Evolutionary conservation across 1,140 invertebrate genomes (phyloP).

Genomic region (Carposina sasakii): DNA sequence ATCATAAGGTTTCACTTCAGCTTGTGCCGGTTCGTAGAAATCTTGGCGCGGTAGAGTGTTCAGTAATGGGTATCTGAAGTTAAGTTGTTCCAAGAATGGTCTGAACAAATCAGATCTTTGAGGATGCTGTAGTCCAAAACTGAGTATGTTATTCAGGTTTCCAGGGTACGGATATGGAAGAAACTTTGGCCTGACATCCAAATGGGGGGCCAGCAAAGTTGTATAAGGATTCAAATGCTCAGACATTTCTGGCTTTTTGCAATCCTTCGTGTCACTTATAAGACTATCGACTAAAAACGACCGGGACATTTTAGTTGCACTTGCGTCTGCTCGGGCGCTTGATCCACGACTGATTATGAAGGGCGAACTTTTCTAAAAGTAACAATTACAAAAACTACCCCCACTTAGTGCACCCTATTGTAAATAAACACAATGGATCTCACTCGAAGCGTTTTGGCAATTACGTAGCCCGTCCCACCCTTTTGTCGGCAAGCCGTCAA

Average conservation of each 20-base stretch:
- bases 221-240: conserved; percentile 53
- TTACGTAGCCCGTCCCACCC: conserved; percentile 68
- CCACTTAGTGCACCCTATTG: conserved; percentile 65
- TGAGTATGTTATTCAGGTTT: conserved; percentile 76
- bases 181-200: conserved; percentile 65
- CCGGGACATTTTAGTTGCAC: conserved; percentile 76
- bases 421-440: conserved; percentile 66
- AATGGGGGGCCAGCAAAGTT: conserved; percentile 40
- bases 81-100: conserved; percentile 59
- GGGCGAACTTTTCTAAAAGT: conserved; percentile 50
- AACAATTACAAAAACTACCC: conserved; percentile 71
- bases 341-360: conserved; percentile 41
- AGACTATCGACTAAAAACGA: conserved; percentile 84
- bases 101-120: conserved; percentile 64
- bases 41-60: conserved; percentile 53
- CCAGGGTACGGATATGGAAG: conserved; percentile 75
- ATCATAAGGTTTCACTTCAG: conserved; percentile 36
- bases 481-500: conserved; percentile 63
- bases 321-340: conserved; percentile 31
- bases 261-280: conserved; percentile 76
- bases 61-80: conserved; percentile 54
- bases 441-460: conserved; percentile 70
- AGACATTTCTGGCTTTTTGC: conserved; percentile 53
- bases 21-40: conserved; percentile 34
- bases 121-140: conserved; percentile 75